Evolutionary conservation across 2,888 invertebrate species (phyloP).

Genomic region (Tenthredo amoena): DNA sequence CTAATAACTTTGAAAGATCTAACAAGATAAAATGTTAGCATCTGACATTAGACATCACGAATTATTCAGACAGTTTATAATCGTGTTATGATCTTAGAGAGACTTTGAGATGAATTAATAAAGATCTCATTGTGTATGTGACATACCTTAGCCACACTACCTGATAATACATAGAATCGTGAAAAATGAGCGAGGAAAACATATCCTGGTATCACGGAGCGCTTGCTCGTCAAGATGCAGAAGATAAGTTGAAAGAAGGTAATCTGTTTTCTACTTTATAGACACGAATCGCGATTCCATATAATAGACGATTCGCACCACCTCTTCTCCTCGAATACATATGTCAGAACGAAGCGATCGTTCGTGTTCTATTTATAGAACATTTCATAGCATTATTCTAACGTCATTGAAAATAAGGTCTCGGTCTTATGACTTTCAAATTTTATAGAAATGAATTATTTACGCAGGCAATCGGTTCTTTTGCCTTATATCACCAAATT

Average conservation of each 20-base stretch:
- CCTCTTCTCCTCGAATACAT: not conserved
- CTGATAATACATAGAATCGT: slow-evolving; percentile 5
- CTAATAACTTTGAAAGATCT: not conserved
- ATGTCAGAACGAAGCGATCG: slow-evolving; percentile 15
- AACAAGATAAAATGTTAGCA: not conserved
- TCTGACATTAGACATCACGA: not conserved
- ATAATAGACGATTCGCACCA: not conserved
- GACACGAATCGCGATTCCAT: not conserved
- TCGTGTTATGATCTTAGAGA: not conserved
- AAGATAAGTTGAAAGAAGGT: slow-evolving; percentile 86
- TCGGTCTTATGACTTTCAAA: not conserved
- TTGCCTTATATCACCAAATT: not conserved
- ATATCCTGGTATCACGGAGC: slow-evolving; percentile 92
- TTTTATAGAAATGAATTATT: slow-evolving; percentile 9
- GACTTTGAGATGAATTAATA: not conserved
- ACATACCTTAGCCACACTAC: not conserved
- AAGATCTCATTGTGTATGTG: not conserved
- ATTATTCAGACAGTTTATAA: not conserved
- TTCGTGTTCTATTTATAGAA: slow-evolving; percentile 25
- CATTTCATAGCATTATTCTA: not conserved
- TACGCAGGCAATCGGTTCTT: not conserved
- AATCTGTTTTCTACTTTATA: slow-evolving; percentile 55
- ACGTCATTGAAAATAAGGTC: not conserved
- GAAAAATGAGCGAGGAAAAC: slow-evolving; percentile 86
- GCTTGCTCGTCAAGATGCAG: slow-evolving; percentile 87